Evolutionary conservation across 2,113 vertebrate species (phyloP).

Genomic region (Mesitornis unicolor): DNA sequence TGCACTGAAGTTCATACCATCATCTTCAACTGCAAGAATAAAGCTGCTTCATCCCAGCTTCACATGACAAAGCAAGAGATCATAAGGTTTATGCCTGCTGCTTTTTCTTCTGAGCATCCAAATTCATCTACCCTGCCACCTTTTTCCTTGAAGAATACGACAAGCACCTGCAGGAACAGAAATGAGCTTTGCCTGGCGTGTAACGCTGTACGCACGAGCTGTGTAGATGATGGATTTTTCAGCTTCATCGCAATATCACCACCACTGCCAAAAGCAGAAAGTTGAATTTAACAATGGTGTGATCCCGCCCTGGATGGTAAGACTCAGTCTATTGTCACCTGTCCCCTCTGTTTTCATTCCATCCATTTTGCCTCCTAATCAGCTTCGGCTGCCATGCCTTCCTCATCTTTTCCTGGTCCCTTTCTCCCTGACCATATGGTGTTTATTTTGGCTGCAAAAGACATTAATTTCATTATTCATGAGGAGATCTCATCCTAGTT

Average conservation of each 20-base stretch:
- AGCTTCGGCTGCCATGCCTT: neutral
- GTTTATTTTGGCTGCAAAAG: conserved; percentile 52
- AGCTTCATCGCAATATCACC: neutral
- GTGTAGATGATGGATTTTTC: neutral
- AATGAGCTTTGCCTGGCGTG: neutral
- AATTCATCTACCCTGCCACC: neutral
- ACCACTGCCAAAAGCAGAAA: neutral
- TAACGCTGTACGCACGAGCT: neutral
- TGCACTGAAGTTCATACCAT: neutral
- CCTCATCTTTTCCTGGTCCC: conserved; percentile 19
- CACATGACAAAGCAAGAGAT: neutral
- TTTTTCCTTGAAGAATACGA: neutral
- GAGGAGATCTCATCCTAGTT: neutral
- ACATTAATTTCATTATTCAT: conserved; percentile 43
- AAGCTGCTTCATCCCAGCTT: neutral
- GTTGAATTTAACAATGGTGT: neutral
- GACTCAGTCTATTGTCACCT: neutral
- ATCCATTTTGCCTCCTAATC: neutral
- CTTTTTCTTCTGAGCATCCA: neutral
- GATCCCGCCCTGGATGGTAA: neutral
- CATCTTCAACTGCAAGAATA: neutral
- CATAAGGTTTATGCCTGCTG: neutral
- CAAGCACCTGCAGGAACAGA: neutral
- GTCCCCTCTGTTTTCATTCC: neutral
- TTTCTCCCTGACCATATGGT: conserved; percentile 44